Base-by-base conservation (phyloP, 2,113 vertebrate genomes). In the Macquaria ambigua region DNA sequence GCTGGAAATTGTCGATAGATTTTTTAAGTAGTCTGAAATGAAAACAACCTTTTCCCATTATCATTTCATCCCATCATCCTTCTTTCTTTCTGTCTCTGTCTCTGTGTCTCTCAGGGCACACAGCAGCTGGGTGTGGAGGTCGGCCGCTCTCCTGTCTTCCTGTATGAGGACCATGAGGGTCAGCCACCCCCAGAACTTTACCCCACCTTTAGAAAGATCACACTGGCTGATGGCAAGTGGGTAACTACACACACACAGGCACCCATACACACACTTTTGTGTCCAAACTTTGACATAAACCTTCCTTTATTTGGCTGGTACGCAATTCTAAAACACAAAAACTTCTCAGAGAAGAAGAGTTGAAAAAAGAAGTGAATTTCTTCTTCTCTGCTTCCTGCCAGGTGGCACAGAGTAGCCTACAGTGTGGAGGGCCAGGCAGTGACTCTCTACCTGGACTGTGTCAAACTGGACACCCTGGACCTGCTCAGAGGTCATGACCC, bases 161-260 rank as follows among this genome's bases (percentile, higher is more conserved):
- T 99, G 80, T 99, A 99, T 2, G 98, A 99, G 94, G 97, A 99
- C 93, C 98, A 99, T 63, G 95, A 95, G 1, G 97, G 98, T 81
- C 97, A 95, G 46, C 98, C 98, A 0, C 92, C 96, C 64, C 98
- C 98, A 0, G 98, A 99, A 79, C 96, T 97, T 79, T 99, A 99
- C 91, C 98, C 98, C 48, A 96, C 97, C 86, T 99, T 99, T 92
- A 95, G 96, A 84, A 97, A 97, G 94, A 95, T 99, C 95, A 98
- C 98, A 92, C 94, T 99, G 87, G 97, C 98, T 6, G 98, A 99
- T 79, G 98, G 98, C 92, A 99, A 98, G 98, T 99, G 93, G 96
- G 98, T 94, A 89, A 86, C 82, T 59, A 62, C 87, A 81, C 87
- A 23, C 52, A 67, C 62, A 75, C 61, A 41, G 16, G 23, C 74